Evolutionary conservation across 2,888 invertebrate genomes (phyloP).

Genomic region (Chloroclysta siterata): DNA sequence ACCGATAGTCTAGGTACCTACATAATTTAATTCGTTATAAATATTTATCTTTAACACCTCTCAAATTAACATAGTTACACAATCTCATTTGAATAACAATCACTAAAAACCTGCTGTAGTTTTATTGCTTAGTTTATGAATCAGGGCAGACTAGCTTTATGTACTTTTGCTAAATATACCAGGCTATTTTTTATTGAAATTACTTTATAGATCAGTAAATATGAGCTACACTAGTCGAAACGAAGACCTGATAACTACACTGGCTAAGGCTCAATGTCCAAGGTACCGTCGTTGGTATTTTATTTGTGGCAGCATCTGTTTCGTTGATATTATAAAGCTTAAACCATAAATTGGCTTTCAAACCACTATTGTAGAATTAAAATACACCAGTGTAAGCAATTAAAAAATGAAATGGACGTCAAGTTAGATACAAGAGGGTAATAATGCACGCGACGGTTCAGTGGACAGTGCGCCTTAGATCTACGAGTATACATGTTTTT

Average conservation of each 20-base stretch:
- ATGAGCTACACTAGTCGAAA: constrained; percentile 3
- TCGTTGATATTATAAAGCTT: background rate
- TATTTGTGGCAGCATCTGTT: background rate
- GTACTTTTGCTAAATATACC: background rate
- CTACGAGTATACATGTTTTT: constrained; percentile 48
- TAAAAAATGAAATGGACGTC: too few species aligned
- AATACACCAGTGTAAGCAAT: too few species aligned
- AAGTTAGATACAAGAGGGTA: background rate
- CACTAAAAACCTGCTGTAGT: background rate
- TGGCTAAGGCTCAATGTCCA: constrained; percentile 17
- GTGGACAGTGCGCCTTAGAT: constrained; percentile 13
- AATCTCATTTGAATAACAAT: background rate
- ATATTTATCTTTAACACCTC: background rate
- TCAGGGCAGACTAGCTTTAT: background rate
- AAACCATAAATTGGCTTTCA: background rate
- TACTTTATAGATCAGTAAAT: background rate
- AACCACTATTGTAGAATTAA: background rate
- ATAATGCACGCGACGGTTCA: constrained; percentile 12
- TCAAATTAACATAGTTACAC: background rate
- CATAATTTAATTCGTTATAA: background rate
- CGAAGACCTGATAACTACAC: constrained; percentile 12
- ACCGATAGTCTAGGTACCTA: background rate
- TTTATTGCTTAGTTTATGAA: background rate
- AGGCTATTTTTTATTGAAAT: background rate
- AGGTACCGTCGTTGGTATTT: background rate